phyloP scores from a whole-genome alignment of 2,888 invertebrate genomes.

The Pollenia griseotomentosa region DNA sequence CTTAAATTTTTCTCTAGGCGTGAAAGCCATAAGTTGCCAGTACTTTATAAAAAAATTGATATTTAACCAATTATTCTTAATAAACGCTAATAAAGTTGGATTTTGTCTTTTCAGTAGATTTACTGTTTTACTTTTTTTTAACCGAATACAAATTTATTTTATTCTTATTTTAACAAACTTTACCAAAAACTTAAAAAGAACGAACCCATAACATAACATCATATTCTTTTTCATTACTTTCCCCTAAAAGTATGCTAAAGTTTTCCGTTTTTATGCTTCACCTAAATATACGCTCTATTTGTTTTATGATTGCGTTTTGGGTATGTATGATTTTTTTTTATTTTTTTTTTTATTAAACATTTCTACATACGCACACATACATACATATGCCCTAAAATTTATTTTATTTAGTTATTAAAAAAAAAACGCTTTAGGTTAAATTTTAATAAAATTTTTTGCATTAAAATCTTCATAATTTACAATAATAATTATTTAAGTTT shows the following conservation, averaged over 20 bases:
- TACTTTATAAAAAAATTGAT: too few species aligned
- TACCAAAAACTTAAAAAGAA: too few species aligned
- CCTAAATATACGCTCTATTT: not conserved
- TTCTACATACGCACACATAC: not conserved
- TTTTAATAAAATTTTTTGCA: constrained; percentile 5
- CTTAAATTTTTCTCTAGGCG: too few species aligned
- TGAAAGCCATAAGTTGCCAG: too few species aligned
- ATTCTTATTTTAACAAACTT: too few species aligned
- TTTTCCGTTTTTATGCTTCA: not conserved
- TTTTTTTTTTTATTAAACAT: not conserved
- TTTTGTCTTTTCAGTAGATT: too few species aligned
- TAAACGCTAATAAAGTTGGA: too few species aligned
- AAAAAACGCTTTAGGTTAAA: constrained; percentile 10
- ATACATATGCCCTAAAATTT: not conserved
- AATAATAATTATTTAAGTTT: constrained; percentile 9
- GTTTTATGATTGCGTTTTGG: not conserved
- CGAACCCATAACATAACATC: not conserved
- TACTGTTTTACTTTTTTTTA: too few species aligned
- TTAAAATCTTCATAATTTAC: constrained; percentile 3
- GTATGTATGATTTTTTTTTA: not conserved
- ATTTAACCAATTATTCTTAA: too few species aligned
- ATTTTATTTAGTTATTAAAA: constrained; percentile 9
- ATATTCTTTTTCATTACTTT: not conserved
- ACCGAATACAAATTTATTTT: not conserved
- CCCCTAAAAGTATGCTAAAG: not conserved